Conservation (phyloP, 2,113 vertebrate genomes). For the Irena cyanogastra region DNA sequence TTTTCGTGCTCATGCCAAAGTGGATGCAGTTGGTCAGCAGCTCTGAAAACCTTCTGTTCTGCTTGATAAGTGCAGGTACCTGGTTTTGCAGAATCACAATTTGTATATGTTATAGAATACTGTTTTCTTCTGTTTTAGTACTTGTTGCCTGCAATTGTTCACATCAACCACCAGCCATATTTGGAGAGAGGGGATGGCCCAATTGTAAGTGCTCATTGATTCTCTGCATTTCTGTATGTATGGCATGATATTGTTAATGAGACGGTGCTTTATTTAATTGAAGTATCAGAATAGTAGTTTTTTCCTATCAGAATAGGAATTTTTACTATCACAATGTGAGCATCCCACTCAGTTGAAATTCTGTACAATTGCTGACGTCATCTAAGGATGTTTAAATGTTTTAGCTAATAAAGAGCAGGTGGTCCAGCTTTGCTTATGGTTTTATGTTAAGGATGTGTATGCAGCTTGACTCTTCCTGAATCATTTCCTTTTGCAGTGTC, state of each 20-base stretch:
- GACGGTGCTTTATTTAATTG: neutral
- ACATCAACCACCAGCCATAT: constrained; percentile 98
- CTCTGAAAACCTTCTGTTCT: neutral
- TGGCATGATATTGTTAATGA: neutral
- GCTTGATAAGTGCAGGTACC: neutral
- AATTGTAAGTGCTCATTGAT: constrained; percentile 83
- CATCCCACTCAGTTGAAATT: neutral
- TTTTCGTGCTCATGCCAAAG: neutral
- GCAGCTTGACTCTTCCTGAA: neutral
- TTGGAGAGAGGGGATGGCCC: constrained; percentile 96
- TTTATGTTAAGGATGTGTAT: neutral
- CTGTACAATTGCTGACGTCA: neutral
- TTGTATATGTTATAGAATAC: neutral
- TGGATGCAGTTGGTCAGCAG: neutral
- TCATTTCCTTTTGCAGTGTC: constrained; percentile 75
- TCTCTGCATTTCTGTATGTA: neutral
- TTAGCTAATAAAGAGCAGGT: neutral
- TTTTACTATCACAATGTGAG: neutral
- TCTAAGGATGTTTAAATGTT: neutral
- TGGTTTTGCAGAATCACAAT: neutral
- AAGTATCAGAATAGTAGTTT: neutral
- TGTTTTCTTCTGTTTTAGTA: constrained; percentile 75
- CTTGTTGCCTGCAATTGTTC: constrained; percentile 93
- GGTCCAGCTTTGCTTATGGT: neutral
- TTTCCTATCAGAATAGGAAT: neutral